Evolutionary conservation across 2,797 vertebrate genomes (phyloP).

Genomic region (Epinephelus awoara): DNA sequence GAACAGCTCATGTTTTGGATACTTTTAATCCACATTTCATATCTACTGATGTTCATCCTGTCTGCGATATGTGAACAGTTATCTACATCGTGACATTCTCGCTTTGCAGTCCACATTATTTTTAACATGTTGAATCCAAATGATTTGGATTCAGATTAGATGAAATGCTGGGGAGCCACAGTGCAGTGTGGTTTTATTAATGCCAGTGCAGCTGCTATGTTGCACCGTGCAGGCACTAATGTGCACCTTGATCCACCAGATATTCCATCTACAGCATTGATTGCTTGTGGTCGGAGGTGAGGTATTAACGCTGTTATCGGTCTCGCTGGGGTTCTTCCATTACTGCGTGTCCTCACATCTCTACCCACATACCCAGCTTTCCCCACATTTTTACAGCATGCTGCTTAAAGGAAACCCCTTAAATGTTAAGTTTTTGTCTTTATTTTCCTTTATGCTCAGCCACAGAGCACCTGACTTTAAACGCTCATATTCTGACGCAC

Average conservation of each 20-base stretch:
- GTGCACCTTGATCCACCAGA: not conserved
- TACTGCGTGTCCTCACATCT: not conserved
- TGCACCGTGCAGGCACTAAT: no score
- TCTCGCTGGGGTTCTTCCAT: not conserved
- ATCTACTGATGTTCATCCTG: no score
- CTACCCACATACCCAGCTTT: not conserved
- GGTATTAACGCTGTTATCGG: not conserved
- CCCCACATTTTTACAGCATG: not conserved
- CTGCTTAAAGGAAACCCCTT: not conserved
- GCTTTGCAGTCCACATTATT: no score
- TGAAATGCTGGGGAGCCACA: no score
- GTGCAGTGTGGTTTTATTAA: not conserved
- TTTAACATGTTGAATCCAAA: not conserved
- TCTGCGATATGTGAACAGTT: no score
- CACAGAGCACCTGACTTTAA: not conserved
- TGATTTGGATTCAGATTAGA: not conserved
- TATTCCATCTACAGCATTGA: not conserved
- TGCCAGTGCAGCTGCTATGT: not conserved
- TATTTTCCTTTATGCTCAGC: not conserved
- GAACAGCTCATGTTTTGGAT: no score
- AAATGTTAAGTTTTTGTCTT: not conserved
- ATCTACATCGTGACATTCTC: no score
- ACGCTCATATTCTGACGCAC: no score
- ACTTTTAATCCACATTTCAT: no score
- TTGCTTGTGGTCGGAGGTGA: not conserved